Evolutionary conservation across 2,888 invertebrate species (phyloP), one percentile per base, ranked within the genome.

Genomic region (Eubasilissa splendida): DNA sequence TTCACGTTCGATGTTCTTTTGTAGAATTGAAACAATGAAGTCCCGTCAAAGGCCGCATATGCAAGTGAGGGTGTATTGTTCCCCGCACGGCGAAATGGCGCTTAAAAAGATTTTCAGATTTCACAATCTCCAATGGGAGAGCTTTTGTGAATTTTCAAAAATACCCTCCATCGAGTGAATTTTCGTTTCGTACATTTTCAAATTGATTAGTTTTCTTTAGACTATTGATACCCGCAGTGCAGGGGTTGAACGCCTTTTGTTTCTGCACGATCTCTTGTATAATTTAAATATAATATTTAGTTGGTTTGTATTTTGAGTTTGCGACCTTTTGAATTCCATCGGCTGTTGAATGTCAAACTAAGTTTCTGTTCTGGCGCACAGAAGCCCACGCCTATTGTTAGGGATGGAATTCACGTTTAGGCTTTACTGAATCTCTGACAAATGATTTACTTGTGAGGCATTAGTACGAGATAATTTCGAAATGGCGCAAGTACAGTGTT

Each of bases 1-100:
- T 52, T 60, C 75, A 12, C 60, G 59, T 76, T 22, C 79, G 78
- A 76, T 82, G 79, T 66, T 79, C 79, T 82, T 82, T 82, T 82
- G 79, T 82, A 54, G 73, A 70, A 63, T 63, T 63, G 71, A 63
- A 79, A 82, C 79, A 79, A 82, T 79, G 71, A 58, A 53, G 71
- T 58, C 31, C 65, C 31, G 56, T 14, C 76, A 76, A 65, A 76
- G 76, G 76, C 56, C 53, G 65, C 66, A 60, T 76, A 31, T 76
- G 76, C 76, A 76, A 54, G 76, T 42, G 65, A 42, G 65, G 65
- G 76, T 52, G 60, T 52, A 75, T 75, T 75, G 75, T 75, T 75
- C 75, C 60, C 42, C 14, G 22, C 56, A 56, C n/a, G 71, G 42
- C 42, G 42, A 42, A 42, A 42, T 42, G 42, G 42, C 4, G 42